These are phyloP conservation scores for Pseudorhiza aurosa DNA, from an alignment of 30 jellyfish, hydroid and myxozoan species.

Conservation along the genomic window DNA sequence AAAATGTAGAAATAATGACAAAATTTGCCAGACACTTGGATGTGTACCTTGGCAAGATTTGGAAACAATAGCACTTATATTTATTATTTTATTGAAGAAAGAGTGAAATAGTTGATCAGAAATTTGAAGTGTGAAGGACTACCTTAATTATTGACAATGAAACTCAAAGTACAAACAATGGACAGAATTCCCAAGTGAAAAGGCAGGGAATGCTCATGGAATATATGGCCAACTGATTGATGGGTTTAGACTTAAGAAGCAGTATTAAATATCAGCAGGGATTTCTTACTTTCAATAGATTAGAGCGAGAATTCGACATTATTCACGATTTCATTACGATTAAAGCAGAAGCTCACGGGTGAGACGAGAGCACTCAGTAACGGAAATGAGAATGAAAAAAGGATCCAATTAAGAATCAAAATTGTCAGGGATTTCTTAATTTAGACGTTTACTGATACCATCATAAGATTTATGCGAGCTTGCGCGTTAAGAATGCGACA, in stretches of 20 bases:
- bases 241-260: not conserved
- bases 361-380: constrained; percentile 6
- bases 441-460: not conserved
- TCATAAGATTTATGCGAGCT: too few species aligned
- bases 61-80: too few species aligned
- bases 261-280: not conserved
- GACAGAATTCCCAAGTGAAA: not conserved
- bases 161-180: not conserved
- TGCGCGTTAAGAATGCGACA: too few species aligned
- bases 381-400: not conserved
- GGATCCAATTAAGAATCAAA: constrained; percentile 12
- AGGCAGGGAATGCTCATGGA: too few species aligned
- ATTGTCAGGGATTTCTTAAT: not conserved
- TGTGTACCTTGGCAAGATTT: too few species aligned
- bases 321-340: not conserved
- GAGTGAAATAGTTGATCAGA: too few species aligned
- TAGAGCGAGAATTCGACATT: not conserved
- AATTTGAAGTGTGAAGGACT: too few species aligned
- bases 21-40: too few species aligned
- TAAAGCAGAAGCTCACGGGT: not conserved
- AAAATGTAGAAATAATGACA: too few species aligned
- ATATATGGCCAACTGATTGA: not conserved
- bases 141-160: not conserved
- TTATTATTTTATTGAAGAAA: too few species aligned
- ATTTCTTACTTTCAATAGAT: not conserved